Percentiles rank a stretch among this genome's conserved stretches.
Conservation (phyloP, 2,797 vertebrate species). For the Fistularia commersonii region DNA sequence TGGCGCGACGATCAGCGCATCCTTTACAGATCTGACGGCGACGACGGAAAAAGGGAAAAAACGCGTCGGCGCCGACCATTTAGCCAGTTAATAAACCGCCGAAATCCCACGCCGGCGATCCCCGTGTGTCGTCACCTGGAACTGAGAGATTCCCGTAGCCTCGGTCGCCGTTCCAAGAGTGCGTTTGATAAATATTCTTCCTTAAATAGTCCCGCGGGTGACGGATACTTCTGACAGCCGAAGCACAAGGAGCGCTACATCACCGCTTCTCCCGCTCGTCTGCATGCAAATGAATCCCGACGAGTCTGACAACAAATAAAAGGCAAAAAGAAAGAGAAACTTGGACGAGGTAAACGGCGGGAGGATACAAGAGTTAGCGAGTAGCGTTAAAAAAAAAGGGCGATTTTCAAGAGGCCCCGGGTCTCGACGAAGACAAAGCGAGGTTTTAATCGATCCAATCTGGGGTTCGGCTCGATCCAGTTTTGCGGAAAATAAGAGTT, state of each 20-base stretch:
- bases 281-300: slow-evolving; percentile 44
- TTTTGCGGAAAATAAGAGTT: no score
- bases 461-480: no score
- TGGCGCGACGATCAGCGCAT: slow-evolving; percentile 8
- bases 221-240: slow-evolving; percentile 52
- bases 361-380: slow-evolving; percentile 12
- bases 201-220: slow-evolving; percentile 52
- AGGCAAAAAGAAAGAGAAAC: slow-evolving; percentile 2
- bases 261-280: slow-evolving; percentile 34
- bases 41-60: slow-evolving; percentile 2
- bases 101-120: slow-evolving; percentile 14
- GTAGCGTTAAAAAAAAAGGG: background rate
- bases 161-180: slow-evolving; percentile 7
- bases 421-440: no score
- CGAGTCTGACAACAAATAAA: slow-evolving; percentile 27
- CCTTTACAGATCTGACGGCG: background rate
- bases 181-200: slow-evolving; percentile 50
- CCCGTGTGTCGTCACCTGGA: slow-evolving; percentile 18
- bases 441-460: no score
- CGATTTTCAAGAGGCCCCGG: background rate
- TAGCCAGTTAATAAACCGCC: slow-evolving; percentile 17
- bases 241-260: slow-evolving; percentile 39
- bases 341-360: slow-evolving; percentile 10
- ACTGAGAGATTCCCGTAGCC: slow-evolving; percentile 27
- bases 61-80: background rate